Percentiles rank a stretch among this genome's conserved stretches.
Conservation (phyloP, 2,797 vertebrate genomes). For the Lates japonicus region DNA sequence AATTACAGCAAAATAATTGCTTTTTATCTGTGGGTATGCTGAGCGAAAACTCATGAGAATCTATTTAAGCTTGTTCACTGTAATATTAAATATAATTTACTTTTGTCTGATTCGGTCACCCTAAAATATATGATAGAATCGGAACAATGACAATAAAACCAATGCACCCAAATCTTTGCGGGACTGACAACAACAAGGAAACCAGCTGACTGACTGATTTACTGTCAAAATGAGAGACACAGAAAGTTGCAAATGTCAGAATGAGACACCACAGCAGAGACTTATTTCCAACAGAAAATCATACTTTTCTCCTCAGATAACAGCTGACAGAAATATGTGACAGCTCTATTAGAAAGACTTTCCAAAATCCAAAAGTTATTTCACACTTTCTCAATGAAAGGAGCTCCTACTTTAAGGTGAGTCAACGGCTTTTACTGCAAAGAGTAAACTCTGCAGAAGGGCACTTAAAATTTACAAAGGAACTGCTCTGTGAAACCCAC, state of each 20-base stretch:
- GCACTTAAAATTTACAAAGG: background rate
- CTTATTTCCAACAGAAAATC: conserved; percentile 24
- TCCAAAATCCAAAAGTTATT: conserved; percentile 3
- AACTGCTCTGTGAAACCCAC: conserved; percentile 24
- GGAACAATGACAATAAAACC: background rate
- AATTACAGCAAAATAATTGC: background rate
- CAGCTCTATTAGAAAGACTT: conserved; percentile 4
- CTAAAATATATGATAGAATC: background rate
- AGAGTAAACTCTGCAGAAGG: background rate
- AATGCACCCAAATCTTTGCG: background rate
- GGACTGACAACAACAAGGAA: conserved; percentile 1
- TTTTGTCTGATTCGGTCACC: background rate
- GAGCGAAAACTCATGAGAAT: background rate
- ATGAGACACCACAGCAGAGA: conserved; percentile 9
- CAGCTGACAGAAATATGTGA: conserved; percentile 36
- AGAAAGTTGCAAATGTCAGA: conserved; percentile 18
- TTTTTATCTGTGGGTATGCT: background rate
- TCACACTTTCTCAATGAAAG: conserved; percentile 5
- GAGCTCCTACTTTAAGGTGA: background rate
- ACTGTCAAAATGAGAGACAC: conserved; percentile 21
- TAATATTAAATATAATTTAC: background rate
- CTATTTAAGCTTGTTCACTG: background rate
- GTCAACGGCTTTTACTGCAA: background rate
- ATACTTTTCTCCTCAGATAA: conserved; percentile 21
- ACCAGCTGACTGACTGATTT: conserved; percentile 20